Percentiles rank a stretch among this genome's conserved stretches.
phyloP scores from a whole-genome alignment of 2,113 vertebrate species.

The Rhegmatorhina hoffmannsi region DNA sequence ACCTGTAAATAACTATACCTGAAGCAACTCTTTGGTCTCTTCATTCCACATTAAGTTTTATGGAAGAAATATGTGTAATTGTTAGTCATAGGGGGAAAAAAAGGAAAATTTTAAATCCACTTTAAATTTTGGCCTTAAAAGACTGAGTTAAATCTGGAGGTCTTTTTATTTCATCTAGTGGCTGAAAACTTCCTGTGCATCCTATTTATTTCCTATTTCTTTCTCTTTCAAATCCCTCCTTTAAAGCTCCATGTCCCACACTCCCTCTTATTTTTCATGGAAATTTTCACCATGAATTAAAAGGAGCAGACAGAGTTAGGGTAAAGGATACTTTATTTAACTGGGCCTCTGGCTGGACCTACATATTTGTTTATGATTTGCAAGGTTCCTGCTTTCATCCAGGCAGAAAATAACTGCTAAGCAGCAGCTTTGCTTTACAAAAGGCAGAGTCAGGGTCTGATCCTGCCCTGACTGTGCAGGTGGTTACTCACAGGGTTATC shows the following conservation, averaged over 20 bases:
- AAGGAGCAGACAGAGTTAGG: not conserved
- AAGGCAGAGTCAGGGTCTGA: not conserved
- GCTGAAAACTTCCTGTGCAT: not conserved
- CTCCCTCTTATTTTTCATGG: not conserved
- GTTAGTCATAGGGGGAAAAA: not conserved
- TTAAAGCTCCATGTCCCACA: not conserved
- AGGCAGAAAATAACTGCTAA: slow-evolving; percentile 61
- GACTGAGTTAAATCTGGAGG: not conserved
- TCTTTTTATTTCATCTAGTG: not conserved
- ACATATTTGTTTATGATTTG: slow-evolving; percentile 56
- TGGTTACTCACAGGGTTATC: not conserved
- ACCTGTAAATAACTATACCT: not conserved
- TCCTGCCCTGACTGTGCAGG: not conserved
- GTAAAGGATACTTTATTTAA: not conserved
- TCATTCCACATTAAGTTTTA: not conserved
- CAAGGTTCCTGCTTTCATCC: slow-evolving; percentile 45
- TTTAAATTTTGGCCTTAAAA: not conserved
- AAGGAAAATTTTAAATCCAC: not conserved
- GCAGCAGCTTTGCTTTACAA: slow-evolving; percentile 43
- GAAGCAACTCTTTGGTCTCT: not conserved
- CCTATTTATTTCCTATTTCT: slow-evolving; percentile 7
- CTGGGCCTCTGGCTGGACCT: not conserved
- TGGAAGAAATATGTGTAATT: not conserved
- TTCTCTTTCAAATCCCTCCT: not conserved
- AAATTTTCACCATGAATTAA: not conserved